phyloP scores from a whole-genome alignment of 2,888 invertebrate species.

The Hartigia nigra region DNA sequence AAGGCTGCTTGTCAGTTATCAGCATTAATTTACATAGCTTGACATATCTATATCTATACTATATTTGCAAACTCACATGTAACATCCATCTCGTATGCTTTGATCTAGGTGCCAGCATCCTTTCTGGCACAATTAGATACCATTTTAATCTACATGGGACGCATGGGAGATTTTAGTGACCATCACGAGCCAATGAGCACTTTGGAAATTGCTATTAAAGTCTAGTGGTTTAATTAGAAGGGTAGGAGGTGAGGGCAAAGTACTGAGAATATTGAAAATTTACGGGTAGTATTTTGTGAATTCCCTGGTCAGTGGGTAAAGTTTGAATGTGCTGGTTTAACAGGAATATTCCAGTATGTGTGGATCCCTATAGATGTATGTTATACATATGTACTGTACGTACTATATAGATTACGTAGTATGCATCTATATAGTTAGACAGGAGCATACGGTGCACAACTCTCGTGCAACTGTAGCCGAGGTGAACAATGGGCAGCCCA shows the following conservation, averaged over 20 bases:
- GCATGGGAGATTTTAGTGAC: not conserved
- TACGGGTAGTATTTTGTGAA: not conserved
- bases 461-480: not conserved
- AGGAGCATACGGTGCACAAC: not conserved
- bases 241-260: not conserved
- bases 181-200: not conserved
- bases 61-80: not conserved
- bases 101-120: conserved; percentile 24
- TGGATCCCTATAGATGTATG: not conserved
- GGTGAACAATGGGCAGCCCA: conserved; percentile 1
- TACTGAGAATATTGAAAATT: not conserved
- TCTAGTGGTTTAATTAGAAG: not conserved
- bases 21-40: not conserved
- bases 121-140: too few relatives aligned
- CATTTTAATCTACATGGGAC: not conserved
- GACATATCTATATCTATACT: too few relatives aligned
- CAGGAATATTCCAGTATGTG: not conserved
- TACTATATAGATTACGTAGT: too few relatives aligned
- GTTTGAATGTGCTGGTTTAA: not conserved
- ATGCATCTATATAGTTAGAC: not conserved
- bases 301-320: not conserved
- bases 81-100: conserved; percentile 18
- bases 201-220: not conserved
- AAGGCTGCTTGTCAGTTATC: not conserved
- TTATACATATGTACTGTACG: too few relatives aligned